phyloP scores from a whole-genome alignment of 1,140 invertebrate species.

The Megathymus violae region DNA sequence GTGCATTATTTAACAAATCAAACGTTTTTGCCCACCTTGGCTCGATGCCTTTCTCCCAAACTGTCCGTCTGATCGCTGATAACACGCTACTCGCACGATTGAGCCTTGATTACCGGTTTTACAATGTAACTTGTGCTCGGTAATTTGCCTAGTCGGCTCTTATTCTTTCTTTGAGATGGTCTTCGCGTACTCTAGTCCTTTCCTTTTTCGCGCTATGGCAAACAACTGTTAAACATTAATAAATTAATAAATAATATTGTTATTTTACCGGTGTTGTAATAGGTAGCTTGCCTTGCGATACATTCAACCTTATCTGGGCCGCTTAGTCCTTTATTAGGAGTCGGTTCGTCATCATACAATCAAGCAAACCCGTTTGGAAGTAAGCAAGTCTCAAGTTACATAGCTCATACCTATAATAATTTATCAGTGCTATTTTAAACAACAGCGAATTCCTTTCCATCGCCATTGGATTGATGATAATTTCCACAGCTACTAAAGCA shows the following conservation, averaged over 20 bases:
- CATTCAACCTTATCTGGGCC: neutral
- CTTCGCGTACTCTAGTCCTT: neutral
- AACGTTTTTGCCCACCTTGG: conserved; percentile 55
- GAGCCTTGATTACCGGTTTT: conserved; percentile 47
- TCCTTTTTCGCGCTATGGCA: no score
- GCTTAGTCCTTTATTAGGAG: neutral
- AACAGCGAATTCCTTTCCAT: neutral
- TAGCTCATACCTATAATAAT: neutral
- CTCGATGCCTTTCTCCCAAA: conserved; percentile 54
- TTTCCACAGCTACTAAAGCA: conserved; percentile 1
- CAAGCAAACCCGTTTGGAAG: no score
- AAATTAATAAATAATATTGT: no score
- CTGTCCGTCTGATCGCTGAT: conserved; percentile 38
- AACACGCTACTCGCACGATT: conserved; percentile 44
- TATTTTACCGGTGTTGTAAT: no score
- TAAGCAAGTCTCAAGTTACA: no score
- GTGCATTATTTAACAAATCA: conserved; percentile 74
- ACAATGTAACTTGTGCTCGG: conserved; percentile 2
- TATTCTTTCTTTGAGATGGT: conserved; percentile 8
- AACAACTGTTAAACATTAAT: no score
- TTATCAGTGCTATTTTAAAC: neutral
- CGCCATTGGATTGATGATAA: conserved; percentile 1
- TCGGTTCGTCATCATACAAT: neutral
- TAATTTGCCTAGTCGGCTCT: conserved; percentile 17
- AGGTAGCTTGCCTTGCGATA: neutral